Evolutionary conservation across 2,113 vertebrate species (phyloP).

Genomic region (Menura novaehollandiae): DNA sequence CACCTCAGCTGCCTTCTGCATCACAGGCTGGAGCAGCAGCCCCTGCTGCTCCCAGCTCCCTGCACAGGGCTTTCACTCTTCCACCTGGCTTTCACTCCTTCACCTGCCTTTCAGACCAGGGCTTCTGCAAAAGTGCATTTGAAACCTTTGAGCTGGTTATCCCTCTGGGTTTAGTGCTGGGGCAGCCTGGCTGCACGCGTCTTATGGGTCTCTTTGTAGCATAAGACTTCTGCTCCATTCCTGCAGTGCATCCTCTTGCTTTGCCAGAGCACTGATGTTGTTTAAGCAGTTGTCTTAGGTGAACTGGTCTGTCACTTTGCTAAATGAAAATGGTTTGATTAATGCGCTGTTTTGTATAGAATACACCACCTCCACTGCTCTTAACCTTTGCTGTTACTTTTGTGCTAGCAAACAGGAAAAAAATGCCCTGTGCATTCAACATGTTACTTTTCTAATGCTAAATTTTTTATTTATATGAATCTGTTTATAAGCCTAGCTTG

Average conservation of each 20-base stretch:
- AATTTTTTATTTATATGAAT: neutral
- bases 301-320: neutral
- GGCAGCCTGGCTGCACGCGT: neutral
- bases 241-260: neutral
- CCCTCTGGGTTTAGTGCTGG: neutral
- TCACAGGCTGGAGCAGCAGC: neutral
- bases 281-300: neutral
- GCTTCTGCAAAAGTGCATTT: neutral
- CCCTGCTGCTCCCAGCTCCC: neutral
- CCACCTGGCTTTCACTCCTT: neutral
- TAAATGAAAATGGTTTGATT: neutral
- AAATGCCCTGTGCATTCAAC: neutral
- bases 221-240: neutral
- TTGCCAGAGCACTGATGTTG: neutral
- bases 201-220: accelerated
- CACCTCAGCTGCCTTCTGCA: neutral
- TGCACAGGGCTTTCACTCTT: neutral
- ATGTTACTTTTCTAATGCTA: neutral
- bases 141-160: neutral
- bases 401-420: neutral
- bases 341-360: neutral
- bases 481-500: neutral
- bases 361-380: neutral
- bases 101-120: neutral
- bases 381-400: neutral